Evolutionary conservation across 92 coral and sea anemone species (phyloP).

Genomic region (Parazoanthus darwini): DNA sequence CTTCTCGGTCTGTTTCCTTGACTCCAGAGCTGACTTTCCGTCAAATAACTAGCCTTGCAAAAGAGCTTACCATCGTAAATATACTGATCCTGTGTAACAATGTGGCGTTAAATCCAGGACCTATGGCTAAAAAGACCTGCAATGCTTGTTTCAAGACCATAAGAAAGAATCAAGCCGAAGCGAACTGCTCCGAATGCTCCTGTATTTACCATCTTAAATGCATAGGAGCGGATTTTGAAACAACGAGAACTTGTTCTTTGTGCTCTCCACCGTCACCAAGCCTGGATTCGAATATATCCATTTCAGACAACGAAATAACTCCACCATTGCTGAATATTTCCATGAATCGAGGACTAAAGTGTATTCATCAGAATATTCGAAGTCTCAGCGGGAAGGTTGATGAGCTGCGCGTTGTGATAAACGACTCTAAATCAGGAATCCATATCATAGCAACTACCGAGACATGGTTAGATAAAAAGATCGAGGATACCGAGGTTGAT

Average conservation of each 20-base stretch:
- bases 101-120: conserved; percentile 25
- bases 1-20: conserved; percentile 15
- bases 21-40: conserved; percentile 26
- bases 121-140: conserved; percentile 18
- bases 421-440: conserved; percentile 37
- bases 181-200: conserved; percentile 15
- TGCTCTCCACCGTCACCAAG: conserved; percentile 18
- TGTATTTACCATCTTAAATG: conserved; percentile 25
- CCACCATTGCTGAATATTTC: conserved; percentile 21
- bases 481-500: conserved; percentile 41
- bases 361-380: conserved; percentile 52
- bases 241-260: conserved; percentile 8
- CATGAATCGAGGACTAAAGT: conserved; percentile 34
- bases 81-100: conserved; percentile 13
- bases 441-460: conserved; percentile 48
- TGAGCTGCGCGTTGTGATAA: conserved; percentile 48
- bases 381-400: conserved; percentile 52
- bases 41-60: conserved; percentile 7
- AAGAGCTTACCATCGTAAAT: conserved; percentile 16
- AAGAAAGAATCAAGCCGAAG: conserved; percentile 32
- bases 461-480: conserved; percentile 49
- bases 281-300: neutral
- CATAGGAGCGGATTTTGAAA: conserved; percentile 16
- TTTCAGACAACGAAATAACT: conserved; percentile 4
- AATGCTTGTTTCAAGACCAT: conserved; percentile 13